Evolutionary conservation across 2,888 invertebrate genomes (phyloP).

Genomic region (Rhodophaea formosa): DNA sequence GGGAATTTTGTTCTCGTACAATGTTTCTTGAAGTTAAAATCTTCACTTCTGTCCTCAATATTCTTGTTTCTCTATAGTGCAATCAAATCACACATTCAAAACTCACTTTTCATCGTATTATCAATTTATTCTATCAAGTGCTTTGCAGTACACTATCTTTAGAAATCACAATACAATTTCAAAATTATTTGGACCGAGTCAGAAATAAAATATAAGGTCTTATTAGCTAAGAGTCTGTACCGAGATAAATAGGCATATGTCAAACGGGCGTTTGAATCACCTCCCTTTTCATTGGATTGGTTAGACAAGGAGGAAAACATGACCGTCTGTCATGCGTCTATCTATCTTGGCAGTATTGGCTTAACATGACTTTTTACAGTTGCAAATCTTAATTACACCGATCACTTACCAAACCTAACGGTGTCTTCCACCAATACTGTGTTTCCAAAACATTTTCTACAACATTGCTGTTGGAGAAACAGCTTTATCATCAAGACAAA

Average conservation of each 20-base stretch:
- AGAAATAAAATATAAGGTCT: not conserved
- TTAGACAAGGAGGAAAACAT: no score
- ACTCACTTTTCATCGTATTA: not conserved
- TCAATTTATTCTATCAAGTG: not conserved
- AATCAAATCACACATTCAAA: not conserved
- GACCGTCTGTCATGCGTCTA: no score
- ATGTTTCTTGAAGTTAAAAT: no score
- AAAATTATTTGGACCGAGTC: no score
- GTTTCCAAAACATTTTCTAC: not conserved
- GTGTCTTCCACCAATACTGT: not conserved
- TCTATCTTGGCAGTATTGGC: not conserved
- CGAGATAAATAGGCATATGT: no score
- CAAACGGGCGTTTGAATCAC: no score
- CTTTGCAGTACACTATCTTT: not conserved
- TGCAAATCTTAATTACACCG: conserved; percentile 14
- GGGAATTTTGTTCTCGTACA: not conserved
- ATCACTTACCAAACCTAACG: not conserved
- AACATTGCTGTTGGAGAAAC: no score
- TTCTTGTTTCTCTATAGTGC: no score
- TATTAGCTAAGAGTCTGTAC: conserved; percentile 10
- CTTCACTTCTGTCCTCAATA: no score
- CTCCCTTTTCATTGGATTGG: no score
- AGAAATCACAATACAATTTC: no score
- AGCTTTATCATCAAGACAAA: not conserved
- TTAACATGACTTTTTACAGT: conserved; percentile 19